Base-by-base conservation (phyloP, 2,797 vertebrate species). In the Otolemur crassicaudatus region DNA sequence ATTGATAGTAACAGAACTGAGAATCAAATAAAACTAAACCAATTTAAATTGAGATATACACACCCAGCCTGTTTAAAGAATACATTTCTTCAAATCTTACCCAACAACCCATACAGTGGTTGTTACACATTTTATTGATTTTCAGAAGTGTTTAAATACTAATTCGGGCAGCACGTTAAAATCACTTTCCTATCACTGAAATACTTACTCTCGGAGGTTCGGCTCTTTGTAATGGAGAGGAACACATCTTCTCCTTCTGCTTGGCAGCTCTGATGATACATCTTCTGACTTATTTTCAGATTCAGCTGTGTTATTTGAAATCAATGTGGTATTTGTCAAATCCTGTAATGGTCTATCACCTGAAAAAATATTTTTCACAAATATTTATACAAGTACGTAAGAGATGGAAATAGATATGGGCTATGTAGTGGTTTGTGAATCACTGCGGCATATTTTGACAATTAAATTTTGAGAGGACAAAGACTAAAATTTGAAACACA, bases 171-270 rank as follows among this genome's bases (percentile, higher is more conserved):
- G 53, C 25, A 89, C 11, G 75, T 5, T 79, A 25, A 94, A 94
- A 56, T 63, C 4, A 73, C 27, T 84, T 72, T 25, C 83, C 27
- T 27, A 27, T 87, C 61, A 70, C 1, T 80, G 82, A 67, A 61
- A 92, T 53, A 97, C 96, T 84, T 90, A 98, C 98, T 93, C 23
- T 11, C 16, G 72, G 25, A 98, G 75, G 20, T 0, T 98, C 31
- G 98, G 98, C 67, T 99, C 98, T 95, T 98, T 98, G 87, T 98
- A 98, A 94, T n/a, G 97, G 93, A 98, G 2, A 77, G 76, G 82
- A 9, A 76, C 1, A 94, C 96, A 97, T 69, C 6, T 81, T 93
- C 97, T 85, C 96, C 95, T 97, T 95, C 96, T 98, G 87, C 80
- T 1, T 53, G 27, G 60, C 75, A 5, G 46, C 90, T 94, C 75